phyloP scores from a whole-genome alignment of 2,888 invertebrate genomes.

The Hyppa rectilinea region DNA sequence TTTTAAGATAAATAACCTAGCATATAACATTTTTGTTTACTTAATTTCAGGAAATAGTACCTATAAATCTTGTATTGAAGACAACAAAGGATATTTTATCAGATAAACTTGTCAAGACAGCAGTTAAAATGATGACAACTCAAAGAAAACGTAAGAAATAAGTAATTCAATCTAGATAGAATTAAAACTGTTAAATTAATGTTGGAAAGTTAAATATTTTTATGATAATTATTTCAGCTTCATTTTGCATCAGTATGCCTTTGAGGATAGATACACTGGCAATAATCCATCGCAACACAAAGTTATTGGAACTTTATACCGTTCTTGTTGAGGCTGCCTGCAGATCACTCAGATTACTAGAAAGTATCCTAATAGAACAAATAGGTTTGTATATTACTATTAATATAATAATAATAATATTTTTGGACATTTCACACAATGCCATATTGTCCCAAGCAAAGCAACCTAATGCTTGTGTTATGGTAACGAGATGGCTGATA shows the following conservation, averaged over 20 bases:
- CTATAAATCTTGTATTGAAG: conserved; percentile 91
- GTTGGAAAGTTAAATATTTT: not conserved
- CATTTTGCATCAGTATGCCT: conserved; percentile 91
- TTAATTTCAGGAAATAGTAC: conserved; percentile 90
- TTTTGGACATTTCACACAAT: too few relatives aligned
- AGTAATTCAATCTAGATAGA: not conserved
- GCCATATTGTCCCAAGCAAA: too few relatives aligned
- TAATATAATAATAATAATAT: too few relatives aligned
- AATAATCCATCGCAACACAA: conserved; percentile 92
- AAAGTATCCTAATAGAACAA: conserved; percentile 91
- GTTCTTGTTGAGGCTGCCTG: conserved; percentile 94
- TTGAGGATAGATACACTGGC: conserved; percentile 93
- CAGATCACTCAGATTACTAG: conserved; percentile 92
- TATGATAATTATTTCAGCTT: conserved; percentile 75
- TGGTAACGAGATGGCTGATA: too few relatives aligned
- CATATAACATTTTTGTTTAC: conserved; percentile 11
- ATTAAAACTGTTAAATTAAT: not conserved
- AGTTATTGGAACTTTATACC: conserved; percentile 92
- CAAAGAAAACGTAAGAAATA: conserved; percentile 91
- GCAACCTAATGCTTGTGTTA: too few relatives aligned
- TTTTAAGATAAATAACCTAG: not conserved
- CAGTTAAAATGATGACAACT: conserved; percentile 91
- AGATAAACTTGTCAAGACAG: conserved; percentile 89
- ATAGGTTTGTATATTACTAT: conserved; percentile 79
- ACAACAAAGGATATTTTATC: conserved; percentile 91